These are phyloP conservation scores for Desoria tigrina DNA, from an alignment of 2,888 invertebrate genomes.

Conservation along the genomic window DNA sequence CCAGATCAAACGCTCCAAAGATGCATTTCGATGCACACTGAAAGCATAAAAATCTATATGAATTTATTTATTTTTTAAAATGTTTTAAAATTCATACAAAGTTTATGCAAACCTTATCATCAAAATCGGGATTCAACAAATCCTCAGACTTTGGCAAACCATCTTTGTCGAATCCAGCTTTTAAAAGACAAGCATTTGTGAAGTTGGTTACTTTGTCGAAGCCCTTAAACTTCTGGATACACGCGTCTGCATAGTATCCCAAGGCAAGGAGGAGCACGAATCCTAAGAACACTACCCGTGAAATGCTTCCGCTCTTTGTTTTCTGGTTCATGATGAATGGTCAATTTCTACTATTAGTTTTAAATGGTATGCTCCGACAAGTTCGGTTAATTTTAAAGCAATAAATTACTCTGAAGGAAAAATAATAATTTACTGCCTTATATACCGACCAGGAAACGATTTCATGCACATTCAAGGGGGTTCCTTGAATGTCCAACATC, in stretches of 20 bases:
- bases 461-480: too few relatives aligned
- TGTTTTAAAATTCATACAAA: background rate
- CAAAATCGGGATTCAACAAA: slow-evolving; percentile 31
- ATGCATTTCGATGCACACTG: slow-evolving; percentile 46
- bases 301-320: background rate
- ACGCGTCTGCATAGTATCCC: background rate
- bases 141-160: slow-evolving; percentile 32
- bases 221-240: slow-evolving; percentile 35
- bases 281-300: background rate
- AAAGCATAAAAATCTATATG: background rate
- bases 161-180: slow-evolving; percentile 28
- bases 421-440: too few relatives aligned
- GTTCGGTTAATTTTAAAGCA: too few relatives aligned
- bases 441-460: too few relatives aligned
- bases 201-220: slow-evolving; percentile 31
- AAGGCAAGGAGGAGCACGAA: background rate
- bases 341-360: too few relatives aligned
- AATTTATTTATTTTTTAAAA: background rate
- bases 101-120: slow-evolving; percentile 40
- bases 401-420: too few relatives aligned
- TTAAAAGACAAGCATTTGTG: slow-evolving; percentile 32
- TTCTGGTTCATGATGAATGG: background rate
- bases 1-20: slow-evolving; percentile 41
- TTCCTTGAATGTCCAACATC: too few relatives aligned
- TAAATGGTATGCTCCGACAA: background rate